Conservation (phyloP, 2,888 invertebrate species). For the Tanypteryx hageni region DNA sequence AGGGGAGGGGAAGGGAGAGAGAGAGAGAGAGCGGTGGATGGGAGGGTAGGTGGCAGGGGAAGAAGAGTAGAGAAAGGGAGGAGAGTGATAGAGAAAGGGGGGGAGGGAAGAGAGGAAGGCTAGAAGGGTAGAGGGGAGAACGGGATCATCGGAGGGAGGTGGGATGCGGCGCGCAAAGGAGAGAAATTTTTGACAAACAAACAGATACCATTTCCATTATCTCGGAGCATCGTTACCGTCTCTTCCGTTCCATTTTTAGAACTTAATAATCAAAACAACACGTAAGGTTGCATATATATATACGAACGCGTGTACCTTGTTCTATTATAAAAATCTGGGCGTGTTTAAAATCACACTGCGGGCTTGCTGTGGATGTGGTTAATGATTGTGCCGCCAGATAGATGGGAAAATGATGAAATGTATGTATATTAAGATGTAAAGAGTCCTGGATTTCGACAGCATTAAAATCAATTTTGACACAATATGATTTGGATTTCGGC, state of each 20-base stretch:
- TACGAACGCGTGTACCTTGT: too few species aligned
- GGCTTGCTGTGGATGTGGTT: too few species aligned
- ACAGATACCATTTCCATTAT: background rate
- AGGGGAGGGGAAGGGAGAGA: background rate
- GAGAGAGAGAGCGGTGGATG: background rate
- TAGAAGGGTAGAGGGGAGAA: background rate
- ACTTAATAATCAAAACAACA: background rate
- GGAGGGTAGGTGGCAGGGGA: background rate
- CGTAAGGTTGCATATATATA: background rate
- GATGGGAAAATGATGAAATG: too few species aligned
- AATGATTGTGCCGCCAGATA: too few species aligned
- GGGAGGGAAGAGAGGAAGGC: background rate
- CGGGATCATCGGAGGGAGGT: background rate
- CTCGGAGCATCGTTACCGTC: background rate
- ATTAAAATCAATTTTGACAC: too few species aligned
- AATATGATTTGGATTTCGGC: too few species aligned
- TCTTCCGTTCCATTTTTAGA: background rate
- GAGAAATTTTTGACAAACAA: background rate
- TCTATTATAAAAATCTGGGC: too few species aligned
- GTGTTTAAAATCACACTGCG: too few species aligned
- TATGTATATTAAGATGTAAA: too few species aligned
- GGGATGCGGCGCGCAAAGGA: background rate
- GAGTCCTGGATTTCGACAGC: too few species aligned
- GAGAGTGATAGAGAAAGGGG: background rate
- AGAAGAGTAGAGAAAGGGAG: background rate